These are phyloP conservation scores for Lepidostoma basale DNA, from an alignment of 1,140 invertebrate genomes.

Conservation along the genomic window DNA sequence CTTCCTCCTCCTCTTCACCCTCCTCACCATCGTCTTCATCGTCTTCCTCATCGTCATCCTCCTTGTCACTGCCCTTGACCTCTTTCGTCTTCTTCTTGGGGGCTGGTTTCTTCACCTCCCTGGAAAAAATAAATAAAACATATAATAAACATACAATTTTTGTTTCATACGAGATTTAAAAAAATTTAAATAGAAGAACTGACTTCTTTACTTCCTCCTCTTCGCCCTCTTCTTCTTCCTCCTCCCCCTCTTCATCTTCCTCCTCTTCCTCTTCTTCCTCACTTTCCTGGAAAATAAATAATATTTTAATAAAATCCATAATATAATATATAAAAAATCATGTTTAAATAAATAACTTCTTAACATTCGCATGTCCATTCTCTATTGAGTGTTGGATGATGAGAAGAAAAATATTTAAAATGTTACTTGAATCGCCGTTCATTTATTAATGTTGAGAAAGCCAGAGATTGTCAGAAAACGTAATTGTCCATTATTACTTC, in stretches of 20 bases:
- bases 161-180: neutral
- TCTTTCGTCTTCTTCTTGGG: slow-evolving; percentile 37
- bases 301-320: neutral
- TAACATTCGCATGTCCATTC: no score
- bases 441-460: no score
- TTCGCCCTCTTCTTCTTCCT: slow-evolving; percentile 53
- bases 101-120: slow-evolving; percentile 32
- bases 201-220: slow-evolving; percentile 19
- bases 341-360: no score
- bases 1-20: slow-evolving; percentile 58
- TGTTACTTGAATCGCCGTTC: no score
- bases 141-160: neutral
- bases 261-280: slow-evolving; percentile 54
- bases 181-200: no score
- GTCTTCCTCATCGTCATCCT: slow-evolving; percentile 51
- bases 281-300: slow-evolving; percentile 34
- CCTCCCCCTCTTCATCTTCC: slow-evolving; percentile 47
- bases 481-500: no score
- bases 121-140: neutral
- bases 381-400: no score
- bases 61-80: slow-evolving; percentile 45
- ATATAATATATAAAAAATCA: no score
- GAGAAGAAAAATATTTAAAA: no score
- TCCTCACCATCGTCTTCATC: slow-evolving; percentile 56
- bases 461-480: no score